Percentiles rank a stretch among this genome's conserved stretches.
These are phyloP conservation scores for Epinotia nisella DNA, from an alignment of 2,888 invertebrate species.

Conservation along the genomic window DNA sequence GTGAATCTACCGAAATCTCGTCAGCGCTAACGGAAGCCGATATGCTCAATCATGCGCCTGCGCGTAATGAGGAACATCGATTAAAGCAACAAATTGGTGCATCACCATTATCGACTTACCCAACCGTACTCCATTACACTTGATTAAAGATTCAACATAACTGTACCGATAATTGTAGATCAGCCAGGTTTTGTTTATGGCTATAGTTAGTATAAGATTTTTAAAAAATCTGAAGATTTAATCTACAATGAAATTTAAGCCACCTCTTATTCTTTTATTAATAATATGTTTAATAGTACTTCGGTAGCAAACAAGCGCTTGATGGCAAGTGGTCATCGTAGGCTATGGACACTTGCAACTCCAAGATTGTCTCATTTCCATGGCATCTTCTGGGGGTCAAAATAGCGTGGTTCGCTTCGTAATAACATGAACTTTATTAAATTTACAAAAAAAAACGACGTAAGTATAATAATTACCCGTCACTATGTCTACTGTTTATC, in stretches of 20 bases:
- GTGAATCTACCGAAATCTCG: background rate
- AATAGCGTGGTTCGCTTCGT: no score
- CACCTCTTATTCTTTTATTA: no score
- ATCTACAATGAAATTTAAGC: conserved; percentile 14
- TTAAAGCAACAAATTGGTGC: conserved; percentile 26
- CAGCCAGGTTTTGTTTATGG: conserved; percentile 7
- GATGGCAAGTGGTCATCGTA: no score
- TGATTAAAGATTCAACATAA: conserved; percentile 35
- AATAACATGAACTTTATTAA: no score
- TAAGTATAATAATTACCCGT: background rate
- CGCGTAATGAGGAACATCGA: conserved; percentile 24
- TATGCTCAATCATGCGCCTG: conserved; percentile 15
- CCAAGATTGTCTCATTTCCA: no score
- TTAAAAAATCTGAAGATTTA: background rate
- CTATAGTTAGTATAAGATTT: background rate
- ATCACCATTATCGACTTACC: conserved; percentile 24
- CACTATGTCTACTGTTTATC: background rate
- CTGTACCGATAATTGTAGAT: conserved; percentile 20
- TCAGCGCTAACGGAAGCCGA: conserved; percentile 24
- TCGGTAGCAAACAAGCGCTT: background rate
- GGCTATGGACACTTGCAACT: no score
- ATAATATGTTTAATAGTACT: no score
- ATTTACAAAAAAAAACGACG: background rate
- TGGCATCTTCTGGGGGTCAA: no score
- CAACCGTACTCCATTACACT: conserved; percentile 29